Evolutionary conservation across 2,113 vertebrate genomes (phyloP).

Genomic region (Sander vitreus): DNA sequence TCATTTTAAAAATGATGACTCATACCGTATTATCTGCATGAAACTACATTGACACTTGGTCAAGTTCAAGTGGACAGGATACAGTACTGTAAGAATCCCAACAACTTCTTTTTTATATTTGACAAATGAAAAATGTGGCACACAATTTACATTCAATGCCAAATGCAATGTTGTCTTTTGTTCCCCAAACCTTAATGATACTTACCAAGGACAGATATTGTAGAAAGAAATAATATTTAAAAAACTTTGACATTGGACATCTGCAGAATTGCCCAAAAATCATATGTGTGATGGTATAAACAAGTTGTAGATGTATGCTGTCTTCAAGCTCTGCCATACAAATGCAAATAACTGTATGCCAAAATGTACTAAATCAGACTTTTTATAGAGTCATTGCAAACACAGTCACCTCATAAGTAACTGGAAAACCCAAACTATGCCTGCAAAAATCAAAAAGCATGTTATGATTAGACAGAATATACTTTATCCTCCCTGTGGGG

Average conservation of each 20-base stretch:
- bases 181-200: background rate
- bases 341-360: background rate
- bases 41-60: constrained; percentile 2
- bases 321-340: constrained; percentile 13
- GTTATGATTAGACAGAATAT: constrained; percentile 17
- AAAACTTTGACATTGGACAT: background rate
- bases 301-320: background rate
- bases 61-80: background rate
- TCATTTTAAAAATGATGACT: background rate
- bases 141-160: background rate
- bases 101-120: background rate
- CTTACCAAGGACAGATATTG: background rate
- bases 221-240: background rate
- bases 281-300: background rate
- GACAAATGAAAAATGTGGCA: background rate
- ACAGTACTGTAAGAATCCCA: background rate
- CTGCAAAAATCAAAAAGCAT: background rate
- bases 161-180: background rate
- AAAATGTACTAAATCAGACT: constrained; percentile 10
- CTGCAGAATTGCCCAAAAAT: background rate
- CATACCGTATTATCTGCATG: background rate
- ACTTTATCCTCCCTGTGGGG: constrained; percentile 15
- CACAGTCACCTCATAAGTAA: background rate
- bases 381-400: background rate
- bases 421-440: background rate